phyloP scores from a whole-genome alignment of 2,888 invertebrate species.

The Clanis bilineata region DNA sequence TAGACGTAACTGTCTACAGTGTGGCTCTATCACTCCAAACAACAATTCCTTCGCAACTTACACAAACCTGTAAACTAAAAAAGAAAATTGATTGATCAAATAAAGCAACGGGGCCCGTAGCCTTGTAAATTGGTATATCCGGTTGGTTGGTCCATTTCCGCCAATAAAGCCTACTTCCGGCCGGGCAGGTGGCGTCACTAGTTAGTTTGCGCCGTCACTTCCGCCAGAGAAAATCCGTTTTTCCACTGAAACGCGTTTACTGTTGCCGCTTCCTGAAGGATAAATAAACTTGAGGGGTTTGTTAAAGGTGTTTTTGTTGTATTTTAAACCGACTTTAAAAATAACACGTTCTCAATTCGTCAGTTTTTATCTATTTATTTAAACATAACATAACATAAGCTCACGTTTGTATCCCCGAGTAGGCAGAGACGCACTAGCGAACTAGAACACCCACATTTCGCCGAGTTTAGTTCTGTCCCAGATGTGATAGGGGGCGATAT shows the following conservation, averaged over 20 bases:
- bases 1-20: too few species aligned
- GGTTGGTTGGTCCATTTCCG: conserved; percentile 67
- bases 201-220: conserved; percentile 49
- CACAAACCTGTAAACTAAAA: conserved; percentile 21
- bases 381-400: too few species aligned
- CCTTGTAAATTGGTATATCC: conserved; percentile 70
- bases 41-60: not conserved
- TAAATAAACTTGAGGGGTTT: not conserved
- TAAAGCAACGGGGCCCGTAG: conserved; percentile 41
- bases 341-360: too few species aligned
- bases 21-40: too few species aligned
- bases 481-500: too few species aligned
- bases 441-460: too few species aligned
- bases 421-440: too few species aligned
- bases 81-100: conserved; percentile 29
- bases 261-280: not conserved
- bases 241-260: conserved; percentile 2
- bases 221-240: conserved; percentile 15
- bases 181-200: conserved; percentile 64
- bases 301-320: too few species aligned
- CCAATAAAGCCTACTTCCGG: conserved; percentile 65
- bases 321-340: too few species aligned
- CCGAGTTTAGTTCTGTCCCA: too few species aligned
- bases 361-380: too few species aligned
- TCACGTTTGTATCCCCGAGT: too few species aligned